Percentiles rank a stretch among this genome's conserved stretches.
phyloP scores from a whole-genome alignment of 2,888 invertebrate species.

The Ormyrus pomaceus region DNA sequence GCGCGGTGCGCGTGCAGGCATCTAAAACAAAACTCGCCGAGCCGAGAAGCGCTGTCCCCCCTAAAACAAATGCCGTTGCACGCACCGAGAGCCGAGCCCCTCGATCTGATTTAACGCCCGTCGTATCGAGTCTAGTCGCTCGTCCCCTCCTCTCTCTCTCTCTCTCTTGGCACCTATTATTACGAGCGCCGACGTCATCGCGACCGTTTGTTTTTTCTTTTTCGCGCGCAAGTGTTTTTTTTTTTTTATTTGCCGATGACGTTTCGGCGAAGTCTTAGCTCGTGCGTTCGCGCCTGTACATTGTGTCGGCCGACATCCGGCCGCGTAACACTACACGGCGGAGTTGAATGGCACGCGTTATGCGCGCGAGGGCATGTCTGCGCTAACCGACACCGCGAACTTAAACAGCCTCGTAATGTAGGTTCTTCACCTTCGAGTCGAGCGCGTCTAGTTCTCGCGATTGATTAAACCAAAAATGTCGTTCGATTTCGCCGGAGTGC shows the following conservation, averaged over 20 bases:
- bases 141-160: not conserved
- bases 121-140: not conserved
- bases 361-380: not conserved
- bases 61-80: slow-evolving; percentile 63
- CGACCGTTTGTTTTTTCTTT: too few relatives aligned
- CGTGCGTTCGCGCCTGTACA: slow-evolving; percentile 10
- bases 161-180: too few relatives aligned
- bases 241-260: too few relatives aligned
- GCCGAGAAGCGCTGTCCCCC: not conserved
- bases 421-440: too few relatives aligned
- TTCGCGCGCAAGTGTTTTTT: too few relatives aligned
- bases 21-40: slow-evolving; percentile 69
- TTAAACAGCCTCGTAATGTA: not conserved
- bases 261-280: not conserved
- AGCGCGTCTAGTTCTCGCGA: too few relatives aligned
- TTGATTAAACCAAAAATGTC: too few relatives aligned
- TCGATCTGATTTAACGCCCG: slow-evolving; percentile 65
- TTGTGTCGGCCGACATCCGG: slow-evolving; percentile 36
- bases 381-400: slow-evolving; percentile 7
- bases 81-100: slow-evolving; percentile 42
- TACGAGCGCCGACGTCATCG: too few relatives aligned
- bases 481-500: too few relatives aligned
- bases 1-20: slow-evolving; percentile 60
- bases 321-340: slow-evolving; percentile 35
- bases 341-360: slow-evolving; percentile 46